These are phyloP conservation scores for Sorex araneus DNA, from an alignment of 2,113 vertebrate genomes.

Conservation along the genomic window DNA sequence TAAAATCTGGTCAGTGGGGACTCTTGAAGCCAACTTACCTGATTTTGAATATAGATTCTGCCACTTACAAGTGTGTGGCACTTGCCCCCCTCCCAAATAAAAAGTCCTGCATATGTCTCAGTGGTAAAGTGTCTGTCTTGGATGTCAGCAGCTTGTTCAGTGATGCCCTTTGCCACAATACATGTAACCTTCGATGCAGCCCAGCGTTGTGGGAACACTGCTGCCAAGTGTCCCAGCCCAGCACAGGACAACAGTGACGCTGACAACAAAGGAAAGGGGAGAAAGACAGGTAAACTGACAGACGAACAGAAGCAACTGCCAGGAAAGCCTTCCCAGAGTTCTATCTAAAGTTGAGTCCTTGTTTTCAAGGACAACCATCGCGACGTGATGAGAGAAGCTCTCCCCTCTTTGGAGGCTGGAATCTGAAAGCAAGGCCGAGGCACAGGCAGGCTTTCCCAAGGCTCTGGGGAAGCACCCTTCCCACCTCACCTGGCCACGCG, in stretches of 20 bases:
- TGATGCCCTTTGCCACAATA: no score
- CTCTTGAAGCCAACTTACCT: background rate
- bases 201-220: no score
- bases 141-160: no score
- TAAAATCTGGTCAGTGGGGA: background rate
- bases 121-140: no score
- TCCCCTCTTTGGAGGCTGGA: constrained; percentile 16
- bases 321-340: constrained; percentile 23
- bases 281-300: no score
- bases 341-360: background rate
- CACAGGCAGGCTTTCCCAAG: background rate
- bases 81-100: background rate
- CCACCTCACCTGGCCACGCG: background rate
- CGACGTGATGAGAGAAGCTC: no score
- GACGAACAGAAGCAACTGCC: background rate
- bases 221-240: no score
- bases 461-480: background rate
- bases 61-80: background rate
- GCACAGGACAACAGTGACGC: no score
- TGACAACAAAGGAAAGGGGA: background rate
- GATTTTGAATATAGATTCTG: constrained; percentile 33
- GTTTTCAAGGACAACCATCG: no score
- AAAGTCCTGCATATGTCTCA: background rate
- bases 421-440: background rate
- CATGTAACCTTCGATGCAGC: no score